Evolutionary conservation across 2,797 vertebrate genomes (phyloP), one percentile per base, ranked within the genome.

Genomic region (Typhlichthys eigenmanni): DNA sequence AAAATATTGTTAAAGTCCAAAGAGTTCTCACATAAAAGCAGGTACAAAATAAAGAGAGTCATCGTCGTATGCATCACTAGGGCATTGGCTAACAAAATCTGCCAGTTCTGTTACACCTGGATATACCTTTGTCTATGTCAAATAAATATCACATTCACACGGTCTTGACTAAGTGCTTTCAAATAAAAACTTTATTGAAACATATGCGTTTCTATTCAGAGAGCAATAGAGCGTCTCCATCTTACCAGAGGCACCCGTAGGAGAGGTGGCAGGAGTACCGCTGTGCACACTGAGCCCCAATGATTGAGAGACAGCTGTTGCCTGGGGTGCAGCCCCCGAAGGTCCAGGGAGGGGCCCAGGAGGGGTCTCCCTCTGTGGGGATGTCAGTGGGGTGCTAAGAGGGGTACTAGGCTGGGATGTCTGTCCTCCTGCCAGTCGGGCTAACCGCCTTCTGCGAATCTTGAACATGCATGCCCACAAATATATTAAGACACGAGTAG

Each of bases 211-310:
- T 32, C 32, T 43, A 38, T 19, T 24, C 46, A 58, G 47, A 48
- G 13, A 48, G 12, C n/a, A 12, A 48, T 2, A 48, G 13, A n/a
- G n/a, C n/a, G 10, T 4, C 38, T 43, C 7, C 38, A 43, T 72
- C 85, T 88, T 91, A 98, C 98, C 98, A 90, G 97, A 89, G 13
- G 95, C 95, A 60, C 97, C 96, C 75, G 98, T 96, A 0, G 98
- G 98, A 72, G 98, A 99, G 87, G 97, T 99, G 91, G 95, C 96
- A 74, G 97, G 97, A 75, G 97, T 98, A 88, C 96, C 92, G 90
- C 89, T 95, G 79, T 98, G 96, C 70, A 95, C 94, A 60, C 75
- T 95, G 50, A 99, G 92, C 64, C 96, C 96, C 68, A 98, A 91
- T 63, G 92, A 95, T 71, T 98, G 95, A 49, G 96, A 95, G 60